phyloP scores from a whole-genome alignment of 2,888 invertebrate genomes.

The Augiades crinisus region DNA sequence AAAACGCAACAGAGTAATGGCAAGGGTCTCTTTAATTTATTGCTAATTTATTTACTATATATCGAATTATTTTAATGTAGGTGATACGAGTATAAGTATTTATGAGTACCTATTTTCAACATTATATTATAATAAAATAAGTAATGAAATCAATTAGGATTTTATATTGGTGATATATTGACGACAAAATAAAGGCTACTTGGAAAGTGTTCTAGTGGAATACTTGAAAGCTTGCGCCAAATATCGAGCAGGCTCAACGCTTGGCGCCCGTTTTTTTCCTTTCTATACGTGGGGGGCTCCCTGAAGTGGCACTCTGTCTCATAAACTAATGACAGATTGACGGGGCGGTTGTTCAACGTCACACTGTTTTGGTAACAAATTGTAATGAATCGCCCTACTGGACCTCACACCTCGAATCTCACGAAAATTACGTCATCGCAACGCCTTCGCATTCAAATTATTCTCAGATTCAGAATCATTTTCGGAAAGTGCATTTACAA shows the following conservation, averaged over 20 bases:
- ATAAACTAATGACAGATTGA: slow-evolving; percentile 71
- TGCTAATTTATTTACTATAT: no score
- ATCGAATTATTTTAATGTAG: no score
- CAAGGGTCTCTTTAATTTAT: no score
- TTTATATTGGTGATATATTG: no score
- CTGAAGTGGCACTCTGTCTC: slow-evolving; percentile 60
- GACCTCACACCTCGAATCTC: slow-evolving; percentile 72
- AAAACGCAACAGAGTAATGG: no score
- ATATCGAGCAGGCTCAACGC: slow-evolving; percentile 29
- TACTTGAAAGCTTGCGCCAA: slow-evolving; percentile 35
- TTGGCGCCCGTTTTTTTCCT: slow-evolving; percentile 58
- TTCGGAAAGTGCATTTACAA: no score
- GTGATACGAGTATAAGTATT: no score
- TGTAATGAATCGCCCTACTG: slow-evolving; percentile 64
- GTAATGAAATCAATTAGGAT: no score
- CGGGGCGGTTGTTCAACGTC: slow-evolving; percentile 65
- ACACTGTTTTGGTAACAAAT: slow-evolving; percentile 75
- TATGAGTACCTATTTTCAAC: no score
- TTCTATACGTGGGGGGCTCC: slow-evolving; percentile 63
- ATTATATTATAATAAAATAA: no score
- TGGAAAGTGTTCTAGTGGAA: neutral
- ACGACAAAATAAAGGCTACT: no score
- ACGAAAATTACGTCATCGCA: slow-evolving; percentile 58
- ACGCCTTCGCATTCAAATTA: neutral
- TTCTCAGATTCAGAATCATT: neutral